Percentiles rank a stretch among this genome's conserved stretches.
Evolutionary conservation across 1,140 invertebrate species (phyloP).

Genomic region (Papilio polyxenes): DNA sequence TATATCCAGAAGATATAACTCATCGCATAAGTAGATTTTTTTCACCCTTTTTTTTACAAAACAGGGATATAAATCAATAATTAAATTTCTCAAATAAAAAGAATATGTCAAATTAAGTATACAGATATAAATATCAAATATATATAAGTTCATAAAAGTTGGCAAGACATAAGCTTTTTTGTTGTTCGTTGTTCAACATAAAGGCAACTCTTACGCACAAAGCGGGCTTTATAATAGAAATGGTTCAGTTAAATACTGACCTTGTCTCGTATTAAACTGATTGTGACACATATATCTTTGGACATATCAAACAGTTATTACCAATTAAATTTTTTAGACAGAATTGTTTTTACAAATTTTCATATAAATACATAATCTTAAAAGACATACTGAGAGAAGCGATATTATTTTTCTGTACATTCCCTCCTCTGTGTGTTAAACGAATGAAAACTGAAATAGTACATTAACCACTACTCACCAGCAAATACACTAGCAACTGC

Average conservation of each 20-base stretch:
- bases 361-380: too few relatives aligned
- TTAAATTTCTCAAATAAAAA: too few relatives aligned
- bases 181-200: background rate
- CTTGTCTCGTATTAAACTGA: background rate
- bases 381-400: background rate
- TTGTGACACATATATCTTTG: background rate
- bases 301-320: background rate
- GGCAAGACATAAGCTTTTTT: background rate
- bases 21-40: too few relatives aligned
- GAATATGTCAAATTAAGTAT: too few relatives aligned
- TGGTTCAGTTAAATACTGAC: background rate
- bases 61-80: too few relatives aligned
- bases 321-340: background rate
- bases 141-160: background rate
- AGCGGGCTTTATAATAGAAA: background rate
- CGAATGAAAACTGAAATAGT: background rate
- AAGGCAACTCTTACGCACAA: background rate
- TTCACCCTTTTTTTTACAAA: too few relatives aligned
- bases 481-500: conserved; percentile 92
- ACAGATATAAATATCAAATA: too few relatives aligned
- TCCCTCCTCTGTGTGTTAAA: background rate
- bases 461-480: conserved; percentile 79
- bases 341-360: background rate
- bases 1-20: too few relatives aligned
- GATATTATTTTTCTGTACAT: background rate